Conservation (phyloP, 2,797 vertebrate species). For the Melanotaenia pygmaea region DNA sequence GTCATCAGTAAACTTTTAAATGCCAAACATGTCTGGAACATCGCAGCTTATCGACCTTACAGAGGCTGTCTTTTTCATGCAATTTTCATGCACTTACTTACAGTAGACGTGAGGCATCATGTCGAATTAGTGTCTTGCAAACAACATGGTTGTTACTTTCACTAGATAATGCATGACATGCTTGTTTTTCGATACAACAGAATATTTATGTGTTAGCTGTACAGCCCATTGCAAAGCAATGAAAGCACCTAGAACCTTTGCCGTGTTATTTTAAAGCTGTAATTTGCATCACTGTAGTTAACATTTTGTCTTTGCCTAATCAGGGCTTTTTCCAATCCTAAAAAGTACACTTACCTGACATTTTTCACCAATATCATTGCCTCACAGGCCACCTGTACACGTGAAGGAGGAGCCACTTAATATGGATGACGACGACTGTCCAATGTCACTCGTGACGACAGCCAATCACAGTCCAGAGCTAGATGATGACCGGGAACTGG, state of each 20-base stretch:
- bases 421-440: constrained; percentile 98
- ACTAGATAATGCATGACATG: constrained; percentile 63
- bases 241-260: neutral
- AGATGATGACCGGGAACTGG: constrained; percentile 98
- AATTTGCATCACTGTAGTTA: neutral
- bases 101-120: constrained; percentile 78
- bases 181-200: constrained; percentile 43
- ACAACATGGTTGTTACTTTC: constrained; percentile 72
- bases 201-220: constrained; percentile 47
- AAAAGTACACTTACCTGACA: constrained; percentile 11
- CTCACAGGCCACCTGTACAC: constrained; percentile 90
- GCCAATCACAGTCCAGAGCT: constrained; percentile 99
- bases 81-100: constrained; percentile 79
- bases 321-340: neutral
- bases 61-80: constrained; percentile 81
- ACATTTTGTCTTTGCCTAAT: constrained; percentile 5
- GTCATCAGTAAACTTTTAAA: constrained; percentile 91
- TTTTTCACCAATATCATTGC: constrained; percentile 31
- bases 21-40: constrained; percentile 84
- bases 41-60: constrained; percentile 82
- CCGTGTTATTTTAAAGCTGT: neutral
- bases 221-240: constrained; percentile 4
- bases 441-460: constrained; percentile 98
- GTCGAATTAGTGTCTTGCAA: constrained; percentile 79
- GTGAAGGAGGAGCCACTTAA: constrained; percentile 98